Evolutionary conservation across 37 sponge, comb jelly and placozoan genomes (phyloP), one percentile per base, ranked within the genome.

Genomic region (Diacarnus erythraeanus): DNA sequence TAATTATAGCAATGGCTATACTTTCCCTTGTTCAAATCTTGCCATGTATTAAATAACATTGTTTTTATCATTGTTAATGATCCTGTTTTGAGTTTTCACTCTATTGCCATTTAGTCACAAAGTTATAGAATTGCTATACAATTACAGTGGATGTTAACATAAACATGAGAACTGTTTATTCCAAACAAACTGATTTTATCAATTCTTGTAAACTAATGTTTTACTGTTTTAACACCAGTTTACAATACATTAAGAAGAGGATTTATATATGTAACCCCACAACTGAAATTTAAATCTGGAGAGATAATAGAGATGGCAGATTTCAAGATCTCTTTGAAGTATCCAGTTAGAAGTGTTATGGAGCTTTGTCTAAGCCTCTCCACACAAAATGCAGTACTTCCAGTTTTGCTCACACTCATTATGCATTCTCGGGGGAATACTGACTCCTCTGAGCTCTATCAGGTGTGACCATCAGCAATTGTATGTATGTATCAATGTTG

Each of bases 341-440:
- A 79, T 31, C 79, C 79, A 18, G 38, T 79, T 0, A 66, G 54
- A 36, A 79, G 38, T 47, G 69, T 68, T 23, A 79, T 79, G 79
- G 79, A 79, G 37, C 69, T 79, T 38, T 79, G 79, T 51, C 35
- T 79, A 0, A 68, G 40, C 68, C 79, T 79, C 51, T 79, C 79
- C 56, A 35, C 79, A 41, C 42, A 68, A 18, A 34, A 67, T 56
- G 79, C 79, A n/a, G 57, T 79, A n/a, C 69, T 79, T 38, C 79
- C 79, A 0, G 79, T 79, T 1, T 66, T 79, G 5, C 23, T 68
- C 0, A 21, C 79, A 0, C 57, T 79, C 21, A 66, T 67, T 33
- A 41, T 79, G 10, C 74, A 74, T 35, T 74, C 74, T 2, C 25
- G 21, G 20, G n/a, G n/a, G n/a, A n/a, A n/a, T n/a, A n/a, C n/a